Percentiles rank a stretch among this genome's conserved stretches.
These are phyloP conservation scores for Imbricaverruca yamaguchii DNA, from an alignment of 2,888 invertebrate genomes.

Conservation along the genomic window DNA sequence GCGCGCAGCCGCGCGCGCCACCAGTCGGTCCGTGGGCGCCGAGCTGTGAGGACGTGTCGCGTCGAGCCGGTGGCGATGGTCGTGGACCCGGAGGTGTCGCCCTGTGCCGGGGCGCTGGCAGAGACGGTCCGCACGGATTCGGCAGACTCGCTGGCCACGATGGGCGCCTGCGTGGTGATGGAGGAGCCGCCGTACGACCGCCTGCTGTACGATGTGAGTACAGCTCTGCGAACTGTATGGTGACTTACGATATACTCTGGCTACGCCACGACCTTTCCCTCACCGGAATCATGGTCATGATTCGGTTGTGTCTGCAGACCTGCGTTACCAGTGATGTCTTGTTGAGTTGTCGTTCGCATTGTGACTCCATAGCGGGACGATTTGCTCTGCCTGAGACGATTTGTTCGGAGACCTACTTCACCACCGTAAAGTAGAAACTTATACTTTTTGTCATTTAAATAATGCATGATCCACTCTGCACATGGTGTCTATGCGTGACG, in stretches of 20 bases:
- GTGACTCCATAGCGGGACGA: not conserved
- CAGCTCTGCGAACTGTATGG: no score
- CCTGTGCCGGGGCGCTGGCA: not conserved
- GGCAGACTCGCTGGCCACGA: not conserved
- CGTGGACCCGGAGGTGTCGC: constrained; percentile 1
- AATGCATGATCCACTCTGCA: no score
- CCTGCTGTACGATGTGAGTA: not conserved
- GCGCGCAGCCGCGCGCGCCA: no score
- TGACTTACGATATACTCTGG: not conserved
- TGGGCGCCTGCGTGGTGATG: not conserved
- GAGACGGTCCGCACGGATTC: not conserved
- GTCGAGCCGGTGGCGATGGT: not conserved
- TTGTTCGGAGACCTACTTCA: no score
- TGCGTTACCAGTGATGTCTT: no score
- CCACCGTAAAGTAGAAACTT: no score
- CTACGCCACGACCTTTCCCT: not conserved
- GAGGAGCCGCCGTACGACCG: not conserved
- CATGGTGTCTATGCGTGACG: no score
- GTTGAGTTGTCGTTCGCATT: not conserved
- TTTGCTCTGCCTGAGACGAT: not conserved
- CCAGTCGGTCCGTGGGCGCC: no score
- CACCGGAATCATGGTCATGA: not conserved
- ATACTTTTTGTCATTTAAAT: no score
- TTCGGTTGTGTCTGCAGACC: not conserved
- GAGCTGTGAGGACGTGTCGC: no score